phyloP scores from a whole-genome alignment of 2,888 invertebrate genomes.

The Tipula confusa region DNA sequence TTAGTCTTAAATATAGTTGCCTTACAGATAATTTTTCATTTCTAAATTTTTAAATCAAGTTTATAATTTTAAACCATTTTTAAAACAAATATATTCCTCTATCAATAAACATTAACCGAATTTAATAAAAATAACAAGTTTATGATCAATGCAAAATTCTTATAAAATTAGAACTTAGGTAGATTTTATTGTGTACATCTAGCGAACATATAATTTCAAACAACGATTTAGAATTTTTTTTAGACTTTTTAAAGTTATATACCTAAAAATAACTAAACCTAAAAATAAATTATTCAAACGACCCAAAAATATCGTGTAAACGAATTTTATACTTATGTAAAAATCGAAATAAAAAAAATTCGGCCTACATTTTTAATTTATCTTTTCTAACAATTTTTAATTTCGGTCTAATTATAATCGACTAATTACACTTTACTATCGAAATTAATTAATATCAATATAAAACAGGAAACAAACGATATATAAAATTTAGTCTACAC shows the following conservation, averaged over 20 bases:
- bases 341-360: background rate
- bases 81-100: background rate
- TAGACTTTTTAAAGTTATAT: background rate
- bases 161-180: background rate
- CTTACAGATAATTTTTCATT: background rate
- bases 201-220: background rate
- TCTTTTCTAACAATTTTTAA: background rate
- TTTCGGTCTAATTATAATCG: background rate
- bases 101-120: background rate
- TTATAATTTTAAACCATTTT: background rate
- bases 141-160: background rate
- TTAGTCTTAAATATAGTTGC: background rate
- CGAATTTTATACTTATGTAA: background rate
- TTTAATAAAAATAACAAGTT: background rate
- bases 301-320: background rate
- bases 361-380: background rate
- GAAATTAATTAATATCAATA: background rate
- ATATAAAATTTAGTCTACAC: background rate
- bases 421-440: background rate
- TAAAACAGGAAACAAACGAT: background rate
- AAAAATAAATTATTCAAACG: background rate
- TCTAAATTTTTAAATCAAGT: too few relatives aligned
- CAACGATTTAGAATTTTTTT: background rate
- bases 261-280: background rate
- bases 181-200: background rate